A percentile compares a stretch with the other conserved stretches of the same genome.
These are phyloP conservation scores for Gallinago paraguaiae DNA, from an alignment of 2,113 vertebrate genomes.

Conservation along the genomic window DNA sequence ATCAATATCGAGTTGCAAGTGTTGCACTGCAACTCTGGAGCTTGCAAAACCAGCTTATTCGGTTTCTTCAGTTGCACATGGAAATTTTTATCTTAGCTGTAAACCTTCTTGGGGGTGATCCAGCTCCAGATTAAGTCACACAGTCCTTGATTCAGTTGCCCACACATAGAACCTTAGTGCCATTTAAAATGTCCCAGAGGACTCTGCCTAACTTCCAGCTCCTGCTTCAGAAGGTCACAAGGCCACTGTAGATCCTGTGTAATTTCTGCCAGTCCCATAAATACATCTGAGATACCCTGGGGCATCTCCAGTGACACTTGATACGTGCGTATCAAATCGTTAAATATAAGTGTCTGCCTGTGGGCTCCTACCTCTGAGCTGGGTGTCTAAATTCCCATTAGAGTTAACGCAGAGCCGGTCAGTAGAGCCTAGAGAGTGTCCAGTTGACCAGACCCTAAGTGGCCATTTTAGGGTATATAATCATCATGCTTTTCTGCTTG, in stretches of 20 bases:
- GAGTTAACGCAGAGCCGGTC: background rate
- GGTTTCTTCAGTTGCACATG: background rate
- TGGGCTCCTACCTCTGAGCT: background rate
- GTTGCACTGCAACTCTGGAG: background rate
- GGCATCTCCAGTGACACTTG: background rate
- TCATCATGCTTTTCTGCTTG: background rate
- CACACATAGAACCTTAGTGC: background rate
- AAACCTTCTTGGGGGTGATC: background rate
- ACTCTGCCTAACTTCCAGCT: background rate
- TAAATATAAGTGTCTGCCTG: background rate
- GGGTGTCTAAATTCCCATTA: background rate
- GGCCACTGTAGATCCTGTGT: background rate
- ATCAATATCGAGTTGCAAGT: background rate
- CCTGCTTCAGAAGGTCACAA: background rate
- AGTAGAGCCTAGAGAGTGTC: background rate
- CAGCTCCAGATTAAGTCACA: background rate
- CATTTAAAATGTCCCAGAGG: background rate
- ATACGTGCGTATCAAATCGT: rapidly evolving
- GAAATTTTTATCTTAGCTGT: background rate
- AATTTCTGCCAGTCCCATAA: background rate
- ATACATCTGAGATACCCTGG: background rate
- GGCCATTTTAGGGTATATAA: too few species aligned
- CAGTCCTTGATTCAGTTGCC: background rate
- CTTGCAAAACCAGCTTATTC: background rate
- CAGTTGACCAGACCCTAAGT: background rate